A percentile compares a stretch with the other conserved stretches of the same genome.
These are phyloP conservation scores for Vandiemenella viatica DNA, from an alignment of 2,888 invertebrate species.

Conservation along the genomic window DNA sequence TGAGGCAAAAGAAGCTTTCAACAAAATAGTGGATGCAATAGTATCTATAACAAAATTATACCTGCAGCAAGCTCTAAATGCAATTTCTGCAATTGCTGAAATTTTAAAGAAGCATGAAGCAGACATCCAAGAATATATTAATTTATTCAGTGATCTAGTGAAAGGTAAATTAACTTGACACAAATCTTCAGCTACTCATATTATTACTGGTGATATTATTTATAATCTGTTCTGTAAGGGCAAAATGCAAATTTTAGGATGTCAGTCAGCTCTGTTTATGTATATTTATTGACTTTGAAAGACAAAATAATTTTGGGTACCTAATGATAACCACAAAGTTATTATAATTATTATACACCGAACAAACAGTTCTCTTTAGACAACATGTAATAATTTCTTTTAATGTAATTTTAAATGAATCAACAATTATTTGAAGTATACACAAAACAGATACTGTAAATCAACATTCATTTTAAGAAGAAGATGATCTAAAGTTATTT, in stretches of 20 bases:
- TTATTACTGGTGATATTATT: no score
- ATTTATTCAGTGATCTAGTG: constrained; percentile 35
- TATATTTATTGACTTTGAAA: neutral
- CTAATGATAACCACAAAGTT: neutral
- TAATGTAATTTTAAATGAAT: no score
- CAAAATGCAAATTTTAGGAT: no score
- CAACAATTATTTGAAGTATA: no score
- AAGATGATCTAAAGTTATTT: no score
- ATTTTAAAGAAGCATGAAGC: constrained; percentile 46
- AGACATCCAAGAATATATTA: constrained; percentile 45
- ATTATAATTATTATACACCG: neutral
- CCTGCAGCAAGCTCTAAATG: neutral
- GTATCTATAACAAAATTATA: neutral
- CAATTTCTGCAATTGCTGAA: constrained; percentile 29
- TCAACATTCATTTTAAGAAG: no score
- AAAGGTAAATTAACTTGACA: constrained; percentile 29
- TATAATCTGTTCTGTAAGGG: no score
- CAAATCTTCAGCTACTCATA: no score
- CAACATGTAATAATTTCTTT: no score
- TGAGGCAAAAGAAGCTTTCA: constrained; percentile 22
- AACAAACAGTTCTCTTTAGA: no score
- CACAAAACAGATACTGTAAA: no score
- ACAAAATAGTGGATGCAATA: constrained; percentile 27
- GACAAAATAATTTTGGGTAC: neutral
- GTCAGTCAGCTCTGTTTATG: neutral